A percentile compares a stretch with the other conserved stretches of the same genome.
phyloP scores from a whole-genome alignment of 2,113 vertebrate species.

The Fulica atra region DNA sequence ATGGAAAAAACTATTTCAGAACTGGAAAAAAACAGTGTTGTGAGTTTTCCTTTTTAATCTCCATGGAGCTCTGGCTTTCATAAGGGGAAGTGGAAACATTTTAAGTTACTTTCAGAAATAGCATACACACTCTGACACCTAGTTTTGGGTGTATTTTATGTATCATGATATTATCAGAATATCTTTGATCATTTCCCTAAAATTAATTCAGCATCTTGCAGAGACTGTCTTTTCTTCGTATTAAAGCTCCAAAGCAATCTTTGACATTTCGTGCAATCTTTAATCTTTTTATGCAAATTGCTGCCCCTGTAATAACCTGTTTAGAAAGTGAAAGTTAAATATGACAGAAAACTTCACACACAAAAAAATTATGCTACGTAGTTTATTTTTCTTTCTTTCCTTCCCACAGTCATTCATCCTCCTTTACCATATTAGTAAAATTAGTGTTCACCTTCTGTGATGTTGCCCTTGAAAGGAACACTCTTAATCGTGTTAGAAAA shows the following conservation, averaged over 20 bases:
- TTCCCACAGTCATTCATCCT: not conserved
- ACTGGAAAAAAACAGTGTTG: not conserved
- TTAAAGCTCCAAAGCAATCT: not conserved
- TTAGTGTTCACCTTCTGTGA: conserved; percentile 43
- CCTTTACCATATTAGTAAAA: conserved; percentile 42
- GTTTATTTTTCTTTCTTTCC: not conserved
- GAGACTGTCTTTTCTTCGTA: not conserved
- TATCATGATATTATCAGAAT: not conserved
- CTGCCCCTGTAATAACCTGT: not conserved
- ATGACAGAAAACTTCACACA: not conserved
- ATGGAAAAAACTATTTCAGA: not conserved
- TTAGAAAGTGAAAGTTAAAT: conserved; percentile 43
- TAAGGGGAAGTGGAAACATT: not conserved
- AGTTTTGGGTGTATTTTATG: not conserved
- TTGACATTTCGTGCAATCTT: not conserved
- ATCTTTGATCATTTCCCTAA: conserved; percentile 10
- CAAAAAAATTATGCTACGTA: not conserved
- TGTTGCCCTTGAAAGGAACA: conserved; percentile 5
- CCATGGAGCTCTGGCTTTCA: not conserved
- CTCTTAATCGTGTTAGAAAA: conserved; percentile 51
- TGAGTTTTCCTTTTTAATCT: not conserved
- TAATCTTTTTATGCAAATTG: conserved; percentile 51
- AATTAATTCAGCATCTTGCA: conserved; percentile 21
- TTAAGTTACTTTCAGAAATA: not conserved
- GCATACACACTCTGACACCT: not conserved